Evolutionary conservation across 2,888 invertebrate genomes (phyloP).

Genomic region (Nephrotoma flavescens): DNA sequence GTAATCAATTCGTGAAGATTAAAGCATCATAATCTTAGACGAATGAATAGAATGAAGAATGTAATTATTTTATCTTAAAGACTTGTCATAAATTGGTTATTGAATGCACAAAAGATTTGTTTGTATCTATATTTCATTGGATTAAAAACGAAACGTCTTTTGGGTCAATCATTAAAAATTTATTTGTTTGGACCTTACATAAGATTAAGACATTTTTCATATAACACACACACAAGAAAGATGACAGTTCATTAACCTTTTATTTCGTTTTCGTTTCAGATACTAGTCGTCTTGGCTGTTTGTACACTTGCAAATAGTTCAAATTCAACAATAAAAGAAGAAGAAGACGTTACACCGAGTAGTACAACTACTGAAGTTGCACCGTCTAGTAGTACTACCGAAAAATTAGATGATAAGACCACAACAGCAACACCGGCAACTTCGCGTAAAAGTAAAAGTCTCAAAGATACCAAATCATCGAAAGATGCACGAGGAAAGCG

Average conservation of each 20-base stretch:
- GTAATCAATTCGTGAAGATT: background rate
- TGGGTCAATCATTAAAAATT: background rate
- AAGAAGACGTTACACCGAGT: background rate
- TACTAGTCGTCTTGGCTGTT: background rate
- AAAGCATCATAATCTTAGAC: background rate
- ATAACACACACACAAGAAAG: background rate
- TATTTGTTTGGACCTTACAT: background rate
- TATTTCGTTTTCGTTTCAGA: background rate
- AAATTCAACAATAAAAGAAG: background rate
- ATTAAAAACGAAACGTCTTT: background rate
- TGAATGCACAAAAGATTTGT: background rate
- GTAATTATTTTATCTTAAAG: background rate
- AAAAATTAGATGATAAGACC: background rate
- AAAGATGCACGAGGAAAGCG: background rate
- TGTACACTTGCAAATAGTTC: background rate
- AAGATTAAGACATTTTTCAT: background rate
- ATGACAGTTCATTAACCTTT: background rate
- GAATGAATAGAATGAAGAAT: background rate
- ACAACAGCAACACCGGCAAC: background rate
- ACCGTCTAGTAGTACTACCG: background rate
- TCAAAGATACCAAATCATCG: background rate
- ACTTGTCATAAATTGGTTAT: background rate
- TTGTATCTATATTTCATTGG: background rate
- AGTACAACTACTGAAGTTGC: background rate
- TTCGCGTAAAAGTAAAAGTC: background rate